These are phyloP conservation scores for Brachyptera risi DNA, from an alignment of 2,888 invertebrate species.

Conservation along the genomic window DNA sequence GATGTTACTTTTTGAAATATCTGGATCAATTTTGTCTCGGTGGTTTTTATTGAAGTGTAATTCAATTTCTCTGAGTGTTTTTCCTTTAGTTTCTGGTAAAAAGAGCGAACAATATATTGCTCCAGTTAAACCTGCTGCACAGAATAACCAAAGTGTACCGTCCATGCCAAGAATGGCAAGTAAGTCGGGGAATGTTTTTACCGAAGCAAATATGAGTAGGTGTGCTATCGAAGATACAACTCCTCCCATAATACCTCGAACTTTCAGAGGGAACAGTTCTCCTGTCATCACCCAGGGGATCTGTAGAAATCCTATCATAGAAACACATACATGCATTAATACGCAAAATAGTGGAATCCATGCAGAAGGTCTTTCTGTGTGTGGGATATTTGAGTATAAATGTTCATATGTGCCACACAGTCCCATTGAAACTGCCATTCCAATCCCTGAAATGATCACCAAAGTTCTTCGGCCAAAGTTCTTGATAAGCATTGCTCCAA, in stretches of 20 bases:
- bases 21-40: not conserved
- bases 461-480: conserved; percentile 59
- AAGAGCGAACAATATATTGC: conserved; percentile 57
- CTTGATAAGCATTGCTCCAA: conserved; percentile 62
- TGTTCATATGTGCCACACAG: conserved; percentile 39
- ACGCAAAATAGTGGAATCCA: conserved; percentile 57
- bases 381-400: conserved; percentile 35
- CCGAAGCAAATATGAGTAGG: conserved; percentile 62
- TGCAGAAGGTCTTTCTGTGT: conserved; percentile 39
- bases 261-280: conserved; percentile 64
- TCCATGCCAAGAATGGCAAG: conserved; percentile 55
- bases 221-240: conserved; percentile 67
- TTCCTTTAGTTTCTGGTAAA: conserved; percentile 67
- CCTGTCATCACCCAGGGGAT: conserved; percentile 73
- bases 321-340: conserved; percentile 63
- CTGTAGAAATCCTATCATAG: conserved; percentile 70
- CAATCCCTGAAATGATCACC: conserved; percentile 59
- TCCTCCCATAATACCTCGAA: conserved; percentile 65
- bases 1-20: not conserved
- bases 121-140: conserved; percentile 55
- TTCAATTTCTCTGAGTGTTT: conserved; percentile 64
- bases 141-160: conserved; percentile 61
- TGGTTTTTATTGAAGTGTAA: conserved; percentile 52
- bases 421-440: conserved; percentile 61
- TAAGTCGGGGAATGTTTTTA: conserved; percentile 65